phyloP scores from a whole-genome alignment of 2,113 vertebrate species.

The Vombatus ursinus region DNA sequence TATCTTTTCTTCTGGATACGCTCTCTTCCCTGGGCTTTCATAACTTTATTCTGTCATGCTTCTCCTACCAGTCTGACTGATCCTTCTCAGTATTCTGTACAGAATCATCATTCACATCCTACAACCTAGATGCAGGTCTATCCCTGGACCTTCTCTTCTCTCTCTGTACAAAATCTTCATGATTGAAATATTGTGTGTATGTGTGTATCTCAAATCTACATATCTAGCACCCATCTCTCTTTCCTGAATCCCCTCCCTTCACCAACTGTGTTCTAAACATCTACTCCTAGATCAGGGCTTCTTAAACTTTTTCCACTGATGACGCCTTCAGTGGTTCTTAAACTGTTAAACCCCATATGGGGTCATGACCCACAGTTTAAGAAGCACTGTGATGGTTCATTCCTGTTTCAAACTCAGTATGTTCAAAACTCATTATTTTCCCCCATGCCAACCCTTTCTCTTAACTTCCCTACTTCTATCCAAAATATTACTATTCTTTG shows the following conservation, averaged over 20 bases:
- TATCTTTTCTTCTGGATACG: neutral
- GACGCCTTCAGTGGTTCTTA: no score
- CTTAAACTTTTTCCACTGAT: neutral
- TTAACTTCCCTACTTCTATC: neutral
- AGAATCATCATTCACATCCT: neutral
- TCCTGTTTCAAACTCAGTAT: neutral
- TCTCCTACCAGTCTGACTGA: neutral
- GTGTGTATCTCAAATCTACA: neutral
- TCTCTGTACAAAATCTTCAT: neutral
- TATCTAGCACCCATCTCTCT: neutral
- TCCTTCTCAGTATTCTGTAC: neutral
- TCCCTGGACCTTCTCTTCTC: no score
- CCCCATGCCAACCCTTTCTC: neutral
- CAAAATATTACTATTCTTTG: neutral
- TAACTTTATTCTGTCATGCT: no score
- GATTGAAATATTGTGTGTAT: no score
- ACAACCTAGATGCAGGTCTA: neutral
- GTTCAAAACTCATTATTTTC: neutral
- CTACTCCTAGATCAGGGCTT: neutral
- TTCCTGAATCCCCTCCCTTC: neutral
- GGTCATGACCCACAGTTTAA: no score
- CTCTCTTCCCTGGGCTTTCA: no score
- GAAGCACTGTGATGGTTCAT: neutral
- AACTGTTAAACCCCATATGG: no score
- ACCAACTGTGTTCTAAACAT: neutral